Evolutionary conservation across 2,888 invertebrate species (phyloP).

Genomic region (Micoletzkya japonica): DNA sequence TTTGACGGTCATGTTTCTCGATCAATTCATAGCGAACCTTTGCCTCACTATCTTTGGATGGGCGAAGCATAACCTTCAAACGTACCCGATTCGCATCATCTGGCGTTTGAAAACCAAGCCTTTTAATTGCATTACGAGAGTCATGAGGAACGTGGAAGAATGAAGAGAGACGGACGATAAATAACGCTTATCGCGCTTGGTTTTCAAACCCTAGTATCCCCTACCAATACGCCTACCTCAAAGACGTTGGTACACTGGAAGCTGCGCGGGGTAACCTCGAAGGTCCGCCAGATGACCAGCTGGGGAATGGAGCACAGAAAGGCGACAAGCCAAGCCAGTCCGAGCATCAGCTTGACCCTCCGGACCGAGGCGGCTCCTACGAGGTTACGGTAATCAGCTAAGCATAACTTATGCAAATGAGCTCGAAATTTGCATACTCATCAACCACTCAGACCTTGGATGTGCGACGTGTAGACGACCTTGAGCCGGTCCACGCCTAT

Average conservation of each 20-base stretch:
- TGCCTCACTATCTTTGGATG: no score
- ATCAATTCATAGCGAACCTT: no score
- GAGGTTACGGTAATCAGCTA: background rate
- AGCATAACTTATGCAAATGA: background rate
- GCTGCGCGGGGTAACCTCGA: conserved; percentile 30
- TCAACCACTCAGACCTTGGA: conserved; percentile 48
- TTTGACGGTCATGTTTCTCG: no score
- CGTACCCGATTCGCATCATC: no score
- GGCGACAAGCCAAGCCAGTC: conserved; percentile 49
- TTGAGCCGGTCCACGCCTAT: conserved; percentile 55
- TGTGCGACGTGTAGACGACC: conserved; percentile 53
- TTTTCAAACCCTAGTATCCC: no score
- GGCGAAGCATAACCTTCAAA: no score
- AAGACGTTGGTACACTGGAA: conserved; percentile 21
- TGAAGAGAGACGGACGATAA: no score
- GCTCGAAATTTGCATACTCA: no score
- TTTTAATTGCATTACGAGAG: no score
- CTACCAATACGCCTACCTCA: conserved; percentile 1
- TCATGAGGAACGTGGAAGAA: no score
- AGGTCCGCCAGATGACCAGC: conserved; percentile 50
- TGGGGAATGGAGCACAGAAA: conserved; percentile 53
- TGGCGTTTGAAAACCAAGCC: no score
- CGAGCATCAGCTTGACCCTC: conserved; percentile 45
- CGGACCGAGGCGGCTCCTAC: conserved; percentile 45
- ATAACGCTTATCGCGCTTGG: no score